phyloP scores from a whole-genome alignment of 2,113 vertebrate species.

The Peromyscus californicus region DNA sequence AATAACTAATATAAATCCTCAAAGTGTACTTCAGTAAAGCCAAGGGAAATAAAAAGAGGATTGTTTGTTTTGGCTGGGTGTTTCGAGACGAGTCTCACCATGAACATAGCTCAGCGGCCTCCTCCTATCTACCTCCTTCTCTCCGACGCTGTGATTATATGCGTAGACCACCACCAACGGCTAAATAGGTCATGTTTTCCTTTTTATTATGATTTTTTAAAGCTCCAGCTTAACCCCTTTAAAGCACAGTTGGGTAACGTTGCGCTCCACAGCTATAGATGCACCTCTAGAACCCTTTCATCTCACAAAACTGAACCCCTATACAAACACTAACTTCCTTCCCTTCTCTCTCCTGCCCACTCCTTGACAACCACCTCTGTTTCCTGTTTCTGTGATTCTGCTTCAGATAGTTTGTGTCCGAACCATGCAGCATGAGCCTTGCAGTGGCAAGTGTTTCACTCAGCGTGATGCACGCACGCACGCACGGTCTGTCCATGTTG shows the following conservation, averaged over 20 bases:
- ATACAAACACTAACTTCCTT: not conserved
- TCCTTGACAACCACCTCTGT: not conserved
- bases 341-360: not conserved
- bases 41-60: not conserved
- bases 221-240: not conserved
- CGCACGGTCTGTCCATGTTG: fast-evolving
- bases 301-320: not conserved
- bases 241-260: not conserved
- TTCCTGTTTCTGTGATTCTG: not conserved
- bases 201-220: not conserved
- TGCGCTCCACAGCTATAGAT: not conserved
- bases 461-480: not conserved
- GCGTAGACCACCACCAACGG: not conserved
- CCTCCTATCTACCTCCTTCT: not conserved
- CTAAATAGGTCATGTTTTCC: not conserved
- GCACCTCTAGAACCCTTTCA: not conserved
- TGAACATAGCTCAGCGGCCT: not conserved
- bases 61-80: not conserved
- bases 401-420: not conserved
- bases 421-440: not conserved
- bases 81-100: not conserved
- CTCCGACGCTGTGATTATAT: not conserved
- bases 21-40: not conserved
- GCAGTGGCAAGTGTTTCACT: not conserved
- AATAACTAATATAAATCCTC: not conserved